A percentile compares a stretch with the other conserved stretches of the same genome.
Conservation (phyloP, 1,140 invertebrate species). For the Condylostylus longicornis region DNA sequence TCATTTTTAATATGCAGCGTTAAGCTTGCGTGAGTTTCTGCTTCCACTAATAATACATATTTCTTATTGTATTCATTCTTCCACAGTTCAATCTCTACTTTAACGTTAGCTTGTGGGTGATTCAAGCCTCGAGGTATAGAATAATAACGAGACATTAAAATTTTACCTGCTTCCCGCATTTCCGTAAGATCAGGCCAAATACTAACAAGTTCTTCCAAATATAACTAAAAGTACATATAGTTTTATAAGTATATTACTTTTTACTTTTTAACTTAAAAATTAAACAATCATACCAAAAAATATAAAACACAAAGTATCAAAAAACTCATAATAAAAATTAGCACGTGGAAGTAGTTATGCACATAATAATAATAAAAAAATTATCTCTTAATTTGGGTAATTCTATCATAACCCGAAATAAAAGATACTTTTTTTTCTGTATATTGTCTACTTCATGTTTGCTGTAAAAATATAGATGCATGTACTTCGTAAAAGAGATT, state of each 20-base stretch:
- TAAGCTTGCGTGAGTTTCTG: conserved; percentile 69
- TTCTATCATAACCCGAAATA: no score
- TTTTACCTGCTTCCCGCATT: conserved; percentile 66
- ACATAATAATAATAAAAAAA: no score
- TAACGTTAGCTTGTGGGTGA: conserved; percentile 46
- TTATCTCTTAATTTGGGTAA: no score
- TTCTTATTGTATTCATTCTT: conserved; percentile 54
- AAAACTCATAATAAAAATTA: no score
- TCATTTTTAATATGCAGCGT: conserved; percentile 69
- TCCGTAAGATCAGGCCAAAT: conserved; percentile 57
- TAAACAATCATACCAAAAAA: background rate
- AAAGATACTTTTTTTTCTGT: no score
- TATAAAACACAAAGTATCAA: background rate
- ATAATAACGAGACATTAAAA: conserved; percentile 69
- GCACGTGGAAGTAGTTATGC: background rate
- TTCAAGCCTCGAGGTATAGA: conserved; percentile 57
- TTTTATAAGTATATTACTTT: background rate
- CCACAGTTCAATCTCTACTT: conserved; percentile 63
- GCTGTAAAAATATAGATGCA: no score
- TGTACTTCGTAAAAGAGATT: no score
- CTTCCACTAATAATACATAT: conserved; percentile 80
- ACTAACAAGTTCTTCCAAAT: conserved; percentile 61
- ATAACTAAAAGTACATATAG: conserved; percentile 35
- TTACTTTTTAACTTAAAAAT: conserved; percentile 10
- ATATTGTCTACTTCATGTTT: no score